Evolutionary conservation across 2,113 vertebrate genomes (phyloP), one percentile per base, ranked within the genome.

Genomic region (Telmatochromis sp.): DNA sequence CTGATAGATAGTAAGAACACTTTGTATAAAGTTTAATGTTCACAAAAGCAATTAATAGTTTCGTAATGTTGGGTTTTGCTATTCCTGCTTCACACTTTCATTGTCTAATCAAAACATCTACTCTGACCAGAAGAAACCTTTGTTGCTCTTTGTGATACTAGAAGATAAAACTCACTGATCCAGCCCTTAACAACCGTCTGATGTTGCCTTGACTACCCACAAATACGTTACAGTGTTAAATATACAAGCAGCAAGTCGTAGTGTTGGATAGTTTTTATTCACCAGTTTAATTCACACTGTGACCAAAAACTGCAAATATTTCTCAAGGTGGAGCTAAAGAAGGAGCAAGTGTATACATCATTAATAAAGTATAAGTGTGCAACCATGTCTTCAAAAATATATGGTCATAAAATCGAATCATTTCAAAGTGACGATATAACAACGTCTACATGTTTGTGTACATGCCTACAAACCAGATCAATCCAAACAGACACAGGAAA

Each of bases 161-260:
- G 13, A 42, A 73, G 68, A 7, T 26, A 42, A 71, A 71, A 42
- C 21, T 73, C 14, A 45, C 21, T 45, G 37, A 26, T 26, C 37
- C 21, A 9, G 68, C 37, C 7, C 42, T 47, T 7, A 26, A 75
- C 42, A 31, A 7, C 23, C 3, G 42, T 19, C 9, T 75, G 8
- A 0, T 26, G 45, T 19, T 50, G 15, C 26, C 40, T 47, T 2
- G 9, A 11, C 23, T 47, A 0, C 42, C 14, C 6, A 45, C 21
- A 17, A 15, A 26, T 26, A 5, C 0, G 3, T 28, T 47, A 28
- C 14, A 7, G 14, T 11, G 2, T 28, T 3, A 7, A 28, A 75
- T 28, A 28, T 10, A 28, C 21, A 75, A 75, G 21, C 42, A 47
- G 13, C 21, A 0, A 4, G 42, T 75, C 42, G 0, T 15, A 19